Evolutionary conservation across 2,113 vertebrate species (phyloP).

Genomic region (Typhlomys cinereus): DNA sequence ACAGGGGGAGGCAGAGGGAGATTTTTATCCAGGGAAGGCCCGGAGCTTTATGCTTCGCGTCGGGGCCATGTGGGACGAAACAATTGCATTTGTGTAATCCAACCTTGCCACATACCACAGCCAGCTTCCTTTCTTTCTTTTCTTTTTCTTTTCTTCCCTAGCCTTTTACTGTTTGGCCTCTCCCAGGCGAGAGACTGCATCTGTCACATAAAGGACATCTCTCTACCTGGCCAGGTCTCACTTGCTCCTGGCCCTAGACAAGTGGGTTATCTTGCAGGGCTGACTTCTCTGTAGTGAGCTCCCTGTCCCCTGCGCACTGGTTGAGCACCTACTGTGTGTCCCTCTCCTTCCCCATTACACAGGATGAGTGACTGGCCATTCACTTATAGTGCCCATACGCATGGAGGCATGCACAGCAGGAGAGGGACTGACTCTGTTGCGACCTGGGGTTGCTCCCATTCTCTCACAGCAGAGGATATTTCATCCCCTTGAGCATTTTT

Average conservation of each 20-base stretch:
- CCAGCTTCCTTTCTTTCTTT: background rate
- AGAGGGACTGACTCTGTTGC: background rate
- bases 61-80: conserved; percentile 49
- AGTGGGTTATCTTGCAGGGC: conserved; percentile 6
- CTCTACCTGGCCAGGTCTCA: conserved; percentile 44
- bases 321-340: background rate
- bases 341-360: rapidly evolving
- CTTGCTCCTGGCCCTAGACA: conserved; percentile 47
- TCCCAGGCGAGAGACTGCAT: conserved; percentile 43
- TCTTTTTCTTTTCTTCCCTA: background rate
- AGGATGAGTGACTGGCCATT: background rate
- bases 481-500: background rate
- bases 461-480: background rate
- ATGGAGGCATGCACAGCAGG: background rate
- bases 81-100: conserved; percentile 69
- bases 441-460: background rate
- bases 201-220: conserved; percentile 44
- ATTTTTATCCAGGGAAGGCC: conserved; percentile 55
- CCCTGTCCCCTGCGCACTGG: background rate
- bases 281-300: background rate
- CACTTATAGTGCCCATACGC: background rate
- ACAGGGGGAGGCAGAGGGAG: conserved; percentile 19
- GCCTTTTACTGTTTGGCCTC: conserved; percentile 52
- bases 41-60: conserved; percentile 56
- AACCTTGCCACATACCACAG: conserved; percentile 51